Evolutionary conservation across 2,888 invertebrate genomes (phyloP), one percentile per base, ranked within the genome.

Genomic region (Gymnoscelis rufifasciata): DNA sequence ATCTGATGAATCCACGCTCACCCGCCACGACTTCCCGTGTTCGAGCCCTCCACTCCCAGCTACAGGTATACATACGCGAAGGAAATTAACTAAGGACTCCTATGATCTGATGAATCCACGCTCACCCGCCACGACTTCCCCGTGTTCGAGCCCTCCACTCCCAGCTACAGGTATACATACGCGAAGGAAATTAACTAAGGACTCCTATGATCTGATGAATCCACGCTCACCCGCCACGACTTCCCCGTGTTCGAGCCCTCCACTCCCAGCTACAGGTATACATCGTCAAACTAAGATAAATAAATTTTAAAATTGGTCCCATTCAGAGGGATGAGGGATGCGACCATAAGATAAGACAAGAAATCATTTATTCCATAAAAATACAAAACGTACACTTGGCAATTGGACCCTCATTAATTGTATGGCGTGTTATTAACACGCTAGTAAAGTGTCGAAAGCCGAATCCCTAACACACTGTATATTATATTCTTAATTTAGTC

Each of bases 231-330:
- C 2, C 19, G 19, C 94, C 89, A 94, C 44, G 84, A 91, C 35
- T 95, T 98, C 74, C 95, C 97, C 0, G 90, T 95, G 13, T 97
- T 97, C 79, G 92, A 94, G 71, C 94, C 96, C 0, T 95, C 95
- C 40, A 93, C 92, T n/a, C 72, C 83, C 8, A 42, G 13, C 31
- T 33, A 10, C 31, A 33, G 31, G 31, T 31, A 31, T 30, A 12
- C 11, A 12, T 7, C n/a, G n/a, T 27, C 5, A 7, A 5, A 19
- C 23, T 12, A 7, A 99, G 98, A 83, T 92, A 84, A 90, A 45
- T 88, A 96, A 42, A n/a, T n/a, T n/a, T n/a, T n/a, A n/a, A n/a
- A n/a, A n/a, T n/a, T n/a, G n/a, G n/a, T n/a, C n/a, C n/a, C n/a
- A n/a, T n/a, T n/a, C n/a, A n/a, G n/a, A n/a, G n/a, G n/a, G n/a